Evolutionary conservation across 2,113 vertebrate species (phyloP).

Genomic region (Holacanthus passer): DNA sequence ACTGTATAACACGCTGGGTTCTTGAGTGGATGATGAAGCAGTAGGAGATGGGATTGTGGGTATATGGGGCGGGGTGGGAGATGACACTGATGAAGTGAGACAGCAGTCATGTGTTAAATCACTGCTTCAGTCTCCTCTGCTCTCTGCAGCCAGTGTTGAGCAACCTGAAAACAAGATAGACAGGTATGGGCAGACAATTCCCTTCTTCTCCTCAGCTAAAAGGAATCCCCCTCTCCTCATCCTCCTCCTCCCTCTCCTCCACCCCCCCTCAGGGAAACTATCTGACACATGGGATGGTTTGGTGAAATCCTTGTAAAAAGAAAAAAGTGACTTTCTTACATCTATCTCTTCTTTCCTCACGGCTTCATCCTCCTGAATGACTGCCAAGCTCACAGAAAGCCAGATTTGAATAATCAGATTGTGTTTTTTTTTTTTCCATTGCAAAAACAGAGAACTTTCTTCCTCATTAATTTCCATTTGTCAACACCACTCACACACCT

Average conservation of each 20-base stretch:
- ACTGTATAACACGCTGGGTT: conserved; percentile 4
- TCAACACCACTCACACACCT: conserved; percentile 61
- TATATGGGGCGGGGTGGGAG: conserved; percentile 18
- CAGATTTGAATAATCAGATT: conserved; percentile 67
- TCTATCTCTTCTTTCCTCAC: conserved; percentile 20
- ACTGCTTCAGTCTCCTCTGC: conserved; percentile 51
- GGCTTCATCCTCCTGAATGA: conserved; percentile 40
- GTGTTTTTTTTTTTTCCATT: conserved; percentile 10
- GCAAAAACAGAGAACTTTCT: conserved; percentile 39
- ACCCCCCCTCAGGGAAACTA: conserved; percentile 42
- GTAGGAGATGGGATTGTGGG: conserved; percentile 30
- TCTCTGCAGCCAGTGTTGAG: conserved; percentile 49
- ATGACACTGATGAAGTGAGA: conserved; percentile 71
- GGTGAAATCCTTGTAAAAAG: conserved; percentile 31
- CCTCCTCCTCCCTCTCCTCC: not conserved
- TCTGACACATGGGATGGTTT: conserved; percentile 56
- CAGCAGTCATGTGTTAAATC: conserved; percentile 74
- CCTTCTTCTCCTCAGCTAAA: conserved; percentile 53
- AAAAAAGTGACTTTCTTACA: conserved; percentile 36
- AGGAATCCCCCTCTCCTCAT: conserved; percentile 8
- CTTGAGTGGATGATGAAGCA: conserved; percentile 43
- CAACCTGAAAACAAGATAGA: conserved; percentile 60
- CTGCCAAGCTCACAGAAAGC: conserved; percentile 60
- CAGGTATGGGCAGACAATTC: conserved; percentile 55
- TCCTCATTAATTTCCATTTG: conserved; percentile 74